These are phyloP conservation scores for Lophura nycthemera DNA, from an alignment of 2,113 vertebrate genomes.

Conservation along the genomic window DNA sequence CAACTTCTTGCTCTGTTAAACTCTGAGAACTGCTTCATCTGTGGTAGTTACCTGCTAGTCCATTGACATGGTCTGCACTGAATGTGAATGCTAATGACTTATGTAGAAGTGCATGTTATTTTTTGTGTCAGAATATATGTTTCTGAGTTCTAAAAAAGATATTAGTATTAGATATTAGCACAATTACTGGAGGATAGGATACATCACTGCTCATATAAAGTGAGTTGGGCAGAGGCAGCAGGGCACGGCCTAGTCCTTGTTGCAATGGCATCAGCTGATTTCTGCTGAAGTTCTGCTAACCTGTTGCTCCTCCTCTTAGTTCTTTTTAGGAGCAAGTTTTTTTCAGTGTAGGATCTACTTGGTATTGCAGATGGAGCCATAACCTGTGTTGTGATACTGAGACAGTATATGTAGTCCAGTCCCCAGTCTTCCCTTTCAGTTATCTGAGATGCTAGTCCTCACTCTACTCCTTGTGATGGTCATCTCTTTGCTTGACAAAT, in stretches of 20 bases:
- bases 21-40: background rate
- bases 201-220: background rate
- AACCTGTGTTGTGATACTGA: background rate
- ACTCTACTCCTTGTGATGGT: background rate
- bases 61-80: background rate
- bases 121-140: background rate
- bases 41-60: background rate
- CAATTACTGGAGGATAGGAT: background rate
- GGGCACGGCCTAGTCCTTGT: background rate
- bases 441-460: background rate
- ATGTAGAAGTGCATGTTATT: background rate
- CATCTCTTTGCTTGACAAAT: background rate
- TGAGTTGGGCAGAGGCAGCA: background rate
- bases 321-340: background rate
- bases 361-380: background rate
- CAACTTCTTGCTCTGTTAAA: background rate
- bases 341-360: background rate
- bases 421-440: background rate
- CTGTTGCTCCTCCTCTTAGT: background rate
- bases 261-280: background rate
- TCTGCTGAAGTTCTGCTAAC: background rate
- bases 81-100: constrained; percentile 7
- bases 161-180: background rate
- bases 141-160: background rate
- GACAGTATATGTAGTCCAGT: too few relatives aligned